Evolutionary conservation across 2,888 invertebrate genomes (phyloP), one percentile per base, ranked within the genome.

Genomic region (Oxytorus armatus): DNA sequence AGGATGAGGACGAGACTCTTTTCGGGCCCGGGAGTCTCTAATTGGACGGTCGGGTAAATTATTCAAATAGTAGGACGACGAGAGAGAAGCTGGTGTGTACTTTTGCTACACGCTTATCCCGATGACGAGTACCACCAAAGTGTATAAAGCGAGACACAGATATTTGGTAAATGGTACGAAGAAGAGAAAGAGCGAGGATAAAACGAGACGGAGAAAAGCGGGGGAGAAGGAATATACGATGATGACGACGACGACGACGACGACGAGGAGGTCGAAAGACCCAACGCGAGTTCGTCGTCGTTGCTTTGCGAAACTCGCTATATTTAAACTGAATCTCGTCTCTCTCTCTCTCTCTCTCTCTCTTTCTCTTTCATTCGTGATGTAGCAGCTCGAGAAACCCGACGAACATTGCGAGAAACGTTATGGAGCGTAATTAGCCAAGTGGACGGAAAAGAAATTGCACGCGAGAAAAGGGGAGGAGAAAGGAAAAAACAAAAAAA

Each of bases 31-130:
- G 42, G 66, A 81, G 75, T 77, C 79, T 81, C 83, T 83, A 79
- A 83, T 83, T 83, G 82, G 81, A 82, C 77, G 72, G 65, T 78
- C 65, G 63, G 65, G 77, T 70, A 81, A 82, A 82, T 83, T 83
- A 83, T 80, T 81, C 81, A 83, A 82, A 83, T 79, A 82, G 61
- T 36, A 59, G 59, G 7, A 47, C 18, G 14, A n/a, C 33, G 65
- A 57, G 61, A 51, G 44, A 29, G n/a, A 51, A 42, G 25, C 18
- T 29, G 5, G 61, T 74, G 23, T 65, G 36, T 65, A 23, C 36
- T 7, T 74, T 65, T 63, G 55, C 51, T 63, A 33, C 51, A 70
- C 44, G 44, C 63, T 63, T 53, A 21, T 14, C n/a, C 51, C 16
- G n/a, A 69, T 69, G 69, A 69, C 25, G 44, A 57, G 57, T 44